phyloP scores from a whole-genome alignment of 2,888 invertebrate species.

The Deilephila elpenor region DNA sequence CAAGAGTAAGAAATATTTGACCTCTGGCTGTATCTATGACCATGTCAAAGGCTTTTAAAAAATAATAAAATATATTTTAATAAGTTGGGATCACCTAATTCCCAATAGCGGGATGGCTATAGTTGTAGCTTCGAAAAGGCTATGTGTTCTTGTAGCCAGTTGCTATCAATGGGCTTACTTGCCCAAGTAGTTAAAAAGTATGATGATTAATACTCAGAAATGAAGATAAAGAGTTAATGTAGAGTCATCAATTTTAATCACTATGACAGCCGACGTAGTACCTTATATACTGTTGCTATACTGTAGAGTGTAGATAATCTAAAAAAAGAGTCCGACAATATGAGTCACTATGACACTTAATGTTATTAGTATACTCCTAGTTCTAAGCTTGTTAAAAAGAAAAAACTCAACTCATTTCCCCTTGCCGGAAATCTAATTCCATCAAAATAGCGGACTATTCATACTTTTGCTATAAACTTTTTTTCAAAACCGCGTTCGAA shows the following conservation, averaged over 20 bases:
- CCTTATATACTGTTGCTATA: neutral
- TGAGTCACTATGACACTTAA: neutral
- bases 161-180: no score
- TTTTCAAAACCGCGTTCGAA: conserved; percentile 49
- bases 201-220: neutral
- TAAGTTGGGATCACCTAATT: no score
- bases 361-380: neutral
- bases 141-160: no score
- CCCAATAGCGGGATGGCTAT: no score
- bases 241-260: conserved; percentile 11
- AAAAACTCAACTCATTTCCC: neutral
- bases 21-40: no score
- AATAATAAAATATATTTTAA: no score
- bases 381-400: neutral
- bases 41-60: no score
- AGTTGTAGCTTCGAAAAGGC: no score
- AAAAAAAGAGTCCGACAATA: neutral
- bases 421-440: neutral
- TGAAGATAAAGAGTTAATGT: neutral
- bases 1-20: no score
- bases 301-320: neutral
- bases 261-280: conserved; percentile 6
- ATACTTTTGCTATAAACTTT: conserved; percentile 28
- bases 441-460: conserved; percentile 21
- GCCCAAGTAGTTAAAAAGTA: neutral